These are phyloP conservation scores for Dipodomys spectabilis DNA, from an alignment of 2,113 vertebrate genomes.

Conservation along the genomic window DNA sequence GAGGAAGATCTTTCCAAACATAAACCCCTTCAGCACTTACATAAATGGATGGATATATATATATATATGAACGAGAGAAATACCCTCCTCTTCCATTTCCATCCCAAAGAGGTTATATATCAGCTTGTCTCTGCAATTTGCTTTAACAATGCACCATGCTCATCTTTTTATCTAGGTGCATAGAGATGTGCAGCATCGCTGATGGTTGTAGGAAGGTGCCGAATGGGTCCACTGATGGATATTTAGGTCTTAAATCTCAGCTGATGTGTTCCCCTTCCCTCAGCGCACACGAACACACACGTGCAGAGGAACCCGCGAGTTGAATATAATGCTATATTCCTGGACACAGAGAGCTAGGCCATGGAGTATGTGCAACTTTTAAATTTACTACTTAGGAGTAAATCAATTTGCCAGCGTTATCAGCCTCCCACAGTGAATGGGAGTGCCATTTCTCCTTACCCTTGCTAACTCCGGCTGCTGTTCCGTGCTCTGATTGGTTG, in stretches of 20 bases:
- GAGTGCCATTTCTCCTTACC: too few species aligned
- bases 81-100: not conserved
- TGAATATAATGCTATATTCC: not conserved
- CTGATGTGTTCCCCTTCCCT: not conserved
- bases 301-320: not conserved
- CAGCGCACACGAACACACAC: not conserved
- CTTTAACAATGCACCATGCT: not conserved
- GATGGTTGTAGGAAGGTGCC: not conserved
- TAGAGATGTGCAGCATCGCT: not conserved
- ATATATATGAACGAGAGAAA: too few species aligned
- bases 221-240: not conserved
- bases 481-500: too few species aligned
- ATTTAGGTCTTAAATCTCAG: not conserved
- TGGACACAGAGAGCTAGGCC: not conserved
- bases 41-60: too few species aligned
- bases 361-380: too few species aligned
- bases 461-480: too few species aligned
- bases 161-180: not conserved
- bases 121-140: not conserved
- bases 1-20: not conserved
- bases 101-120: too few species aligned
- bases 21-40: not conserved
- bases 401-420: not conserved
- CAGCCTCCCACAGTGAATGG: too few species aligned
- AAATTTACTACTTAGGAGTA: not conserved